Percentiles rank a stretch among this genome's conserved stretches.
These are phyloP conservation scores for Porites cylindrica DNA, from an alignment of 92 coral and sea anemone species.

Conservation along the genomic window DNA sequence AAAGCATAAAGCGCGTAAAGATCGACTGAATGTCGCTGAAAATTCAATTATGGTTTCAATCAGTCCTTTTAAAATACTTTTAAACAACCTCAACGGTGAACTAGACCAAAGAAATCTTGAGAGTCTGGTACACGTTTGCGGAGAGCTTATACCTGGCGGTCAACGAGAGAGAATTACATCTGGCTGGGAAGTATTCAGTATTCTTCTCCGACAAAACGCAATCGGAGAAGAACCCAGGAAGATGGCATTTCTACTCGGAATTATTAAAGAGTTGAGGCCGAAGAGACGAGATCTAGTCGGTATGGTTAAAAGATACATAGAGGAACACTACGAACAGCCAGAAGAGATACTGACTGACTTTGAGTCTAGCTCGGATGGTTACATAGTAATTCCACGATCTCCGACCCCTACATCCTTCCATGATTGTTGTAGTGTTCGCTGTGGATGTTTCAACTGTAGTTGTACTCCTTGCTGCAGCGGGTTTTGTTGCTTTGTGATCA, in stretches of 20 bases:
- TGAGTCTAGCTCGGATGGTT: too few species aligned
- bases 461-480: conserved; percentile 22
- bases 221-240: conserved; percentile 76
- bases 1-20: not conserved
- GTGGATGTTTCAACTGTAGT: conserved; percentile 9
- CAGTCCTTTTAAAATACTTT: conserved; percentile 73
- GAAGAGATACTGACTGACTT: conserved; percentile 10
- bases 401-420: not conserved
- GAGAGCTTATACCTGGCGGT: conserved; percentile 59
- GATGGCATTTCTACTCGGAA: conserved; percentile 57
- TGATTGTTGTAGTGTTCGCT: conserved; percentile 15
- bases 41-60: conserved; percentile 36
- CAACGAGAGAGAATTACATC: conserved; percentile 58
- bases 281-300: conserved; percentile 70
- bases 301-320: conserved; percentile 64
- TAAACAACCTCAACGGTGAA: conserved; percentile 85
- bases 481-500: conserved; percentile 20
- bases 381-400: not conserved
- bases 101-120: conserved; percentile 66
- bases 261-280: conserved; percentile 75
- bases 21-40: not conserved
- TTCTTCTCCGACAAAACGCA: conserved; percentile 66
- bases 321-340: conserved; percentile 43
- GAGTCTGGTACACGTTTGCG: conserved; percentile 77
- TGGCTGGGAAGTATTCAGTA: conserved; percentile 76